Evolutionary conservation across 2,797 vertebrate species (phyloP).

Genomic region (Echiichthys vipera): DNA sequence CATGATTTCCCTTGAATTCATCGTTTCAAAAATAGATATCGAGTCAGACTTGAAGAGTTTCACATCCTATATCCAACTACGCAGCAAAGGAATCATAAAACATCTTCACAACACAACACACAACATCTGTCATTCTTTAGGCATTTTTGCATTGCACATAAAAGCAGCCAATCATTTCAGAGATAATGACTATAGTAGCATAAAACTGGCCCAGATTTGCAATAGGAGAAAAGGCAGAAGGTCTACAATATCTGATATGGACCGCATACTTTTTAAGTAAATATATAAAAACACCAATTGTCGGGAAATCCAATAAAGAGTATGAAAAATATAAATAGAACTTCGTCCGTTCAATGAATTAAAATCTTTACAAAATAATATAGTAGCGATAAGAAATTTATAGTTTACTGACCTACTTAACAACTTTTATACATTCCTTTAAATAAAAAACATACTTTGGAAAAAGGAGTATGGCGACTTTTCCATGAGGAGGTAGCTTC

Average conservation of each 20-base stretch:
- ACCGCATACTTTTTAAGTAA: slow-evolving; percentile 62
- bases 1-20: slow-evolving; percentile 36
- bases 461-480: slow-evolving; percentile 50
- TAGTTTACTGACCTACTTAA: slow-evolving; percentile 75
- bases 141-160: slow-evolving; percentile 58
- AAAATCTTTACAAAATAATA: slow-evolving; percentile 76
- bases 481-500: slow-evolving; percentile 69
- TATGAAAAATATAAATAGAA: slow-evolving; percentile 79
- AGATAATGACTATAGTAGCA: slow-evolving; percentile 64
- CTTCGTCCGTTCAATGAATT: slow-evolving; percentile 64
- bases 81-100: slow-evolving; percentile 54
- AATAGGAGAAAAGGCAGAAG: slow-evolving; percentile 77
- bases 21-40: slow-evolving; percentile 36
- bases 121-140: slow-evolving; percentile 23
- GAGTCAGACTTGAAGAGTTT: slow-evolving; percentile 33
- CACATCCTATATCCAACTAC: slow-evolving; percentile 24
- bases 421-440: slow-evolving; percentile 69
- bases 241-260: slow-evolving; percentile 79
- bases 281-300: slow-evolving; percentile 77
- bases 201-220: slow-evolving; percentile 80
- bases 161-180: slow-evolving; percentile 66
- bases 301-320: slow-evolving; percentile 79
- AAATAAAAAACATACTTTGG: slow-evolving; percentile 59
- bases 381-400: slow-evolving; percentile 68
- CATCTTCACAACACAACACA: slow-evolving; percentile 35